phyloP scores from a whole-genome alignment of 2,888 invertebrate species.

The Dendrolimus pini region DNA sequence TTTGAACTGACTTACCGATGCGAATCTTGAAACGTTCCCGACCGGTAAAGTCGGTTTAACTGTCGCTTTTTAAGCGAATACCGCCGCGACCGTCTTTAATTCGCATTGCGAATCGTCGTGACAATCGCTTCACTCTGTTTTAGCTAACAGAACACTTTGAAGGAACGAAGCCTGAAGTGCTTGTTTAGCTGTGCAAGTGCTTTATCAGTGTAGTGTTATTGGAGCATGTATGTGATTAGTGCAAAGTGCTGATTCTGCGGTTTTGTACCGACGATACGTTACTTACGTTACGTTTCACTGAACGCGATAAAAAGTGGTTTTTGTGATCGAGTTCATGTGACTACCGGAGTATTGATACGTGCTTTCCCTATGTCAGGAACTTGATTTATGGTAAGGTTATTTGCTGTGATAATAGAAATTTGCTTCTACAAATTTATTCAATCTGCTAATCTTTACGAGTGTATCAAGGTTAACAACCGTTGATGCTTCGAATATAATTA shows the following conservation, averaged over 20 bases:
- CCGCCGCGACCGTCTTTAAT: conserved; percentile 51
- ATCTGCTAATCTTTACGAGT: conserved; percentile 9
- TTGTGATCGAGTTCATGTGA: conserved; percentile 59
- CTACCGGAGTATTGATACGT: conserved; percentile 54
- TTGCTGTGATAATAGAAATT: conserved; percentile 1
- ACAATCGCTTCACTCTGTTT: conserved; percentile 62
- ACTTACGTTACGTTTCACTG: conserved; percentile 56
- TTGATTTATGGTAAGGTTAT: conserved; percentile 61
- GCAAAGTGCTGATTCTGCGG: conserved; percentile 59
- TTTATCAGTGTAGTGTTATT: conserved; percentile 58
- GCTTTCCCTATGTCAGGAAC: conserved; percentile 50
- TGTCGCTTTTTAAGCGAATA: conserved; percentile 56
- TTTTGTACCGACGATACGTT: conserved; percentile 35
- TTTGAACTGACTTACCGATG: conserved; percentile 42
- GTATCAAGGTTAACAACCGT: conserved; percentile 20
- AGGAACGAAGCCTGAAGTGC: conserved; percentile 61
- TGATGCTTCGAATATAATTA: conserved; percentile 28
- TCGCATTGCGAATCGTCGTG: conserved; percentile 64
- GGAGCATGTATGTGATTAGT: conserved; percentile 53
- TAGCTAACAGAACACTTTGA: conserved; percentile 64
- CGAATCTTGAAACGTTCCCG: conserved; percentile 62
- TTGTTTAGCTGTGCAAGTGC: conserved; percentile 56
- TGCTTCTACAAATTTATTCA: conserved; percentile 9
- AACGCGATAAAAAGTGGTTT: conserved; percentile 55
- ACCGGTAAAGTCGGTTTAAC: conserved; percentile 65